Evolutionary conservation across 2,113 vertebrate genomes (phyloP).

Genomic region (Trichomycterus rosablanca): DNA sequence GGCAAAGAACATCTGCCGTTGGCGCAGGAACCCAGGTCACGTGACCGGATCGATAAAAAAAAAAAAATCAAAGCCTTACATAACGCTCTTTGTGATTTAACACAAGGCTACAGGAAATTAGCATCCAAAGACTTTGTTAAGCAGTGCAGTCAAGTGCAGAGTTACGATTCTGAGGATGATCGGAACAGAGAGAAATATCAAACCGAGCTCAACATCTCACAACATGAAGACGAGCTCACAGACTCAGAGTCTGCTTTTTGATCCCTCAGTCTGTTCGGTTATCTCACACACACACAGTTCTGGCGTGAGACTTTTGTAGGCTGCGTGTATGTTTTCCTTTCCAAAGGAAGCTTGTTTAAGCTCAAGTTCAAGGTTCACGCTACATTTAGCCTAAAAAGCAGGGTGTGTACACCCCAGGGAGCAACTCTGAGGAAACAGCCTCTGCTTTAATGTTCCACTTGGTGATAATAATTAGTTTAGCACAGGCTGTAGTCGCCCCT

Average conservation of each 20-base stretch:
- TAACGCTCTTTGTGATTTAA: constrained; percentile 8
- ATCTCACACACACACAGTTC: too few species aligned
- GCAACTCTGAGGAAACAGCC: constrained; percentile 3
- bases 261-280: too few species aligned
- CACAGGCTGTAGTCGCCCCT: not conserved
- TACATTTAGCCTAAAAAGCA: constrained; percentile 32
- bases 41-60: constrained; percentile 28
- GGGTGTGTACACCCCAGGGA: constrained; percentile 21
- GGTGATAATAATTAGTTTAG: constrained; percentile 18
- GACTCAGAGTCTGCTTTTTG: too few species aligned
- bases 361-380: constrained; percentile 29
- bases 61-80: not conserved
- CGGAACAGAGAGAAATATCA: not conserved
- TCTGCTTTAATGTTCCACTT: constrained; percentile 1
- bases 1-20: too few species aligned
- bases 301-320: not conserved
- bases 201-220: not conserved
- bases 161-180: not conserved
- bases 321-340: constrained; percentile 17
- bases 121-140: not conserved
- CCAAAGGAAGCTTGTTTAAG: constrained; percentile 23
- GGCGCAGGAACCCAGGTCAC: constrained; percentile 2
- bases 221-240: not conserved
- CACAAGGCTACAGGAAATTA: constrained; percentile 4
- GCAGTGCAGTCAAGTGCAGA: not conserved